These are phyloP conservation scores for Hephaestus fuliginosus DNA, from an alignment of 2,797 vertebrate genomes.

Conservation along the genomic window DNA sequence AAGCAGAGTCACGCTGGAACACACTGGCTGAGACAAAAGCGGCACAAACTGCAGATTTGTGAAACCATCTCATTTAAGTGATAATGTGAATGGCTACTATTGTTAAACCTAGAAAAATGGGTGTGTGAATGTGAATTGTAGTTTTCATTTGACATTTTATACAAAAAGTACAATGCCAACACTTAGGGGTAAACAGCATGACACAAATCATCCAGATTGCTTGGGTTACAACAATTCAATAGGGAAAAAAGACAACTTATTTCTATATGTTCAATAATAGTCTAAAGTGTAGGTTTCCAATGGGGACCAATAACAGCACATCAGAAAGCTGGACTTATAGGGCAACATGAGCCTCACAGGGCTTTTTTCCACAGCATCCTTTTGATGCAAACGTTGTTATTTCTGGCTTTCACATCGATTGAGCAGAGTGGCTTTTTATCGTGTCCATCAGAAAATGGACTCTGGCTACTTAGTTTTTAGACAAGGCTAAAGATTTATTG, in stretches of 20 bases:
- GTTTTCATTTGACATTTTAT: not conserved
- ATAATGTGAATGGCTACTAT: not conserved
- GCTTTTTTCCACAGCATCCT: slow-evolving; percentile 17
- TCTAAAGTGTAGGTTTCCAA: not conserved
- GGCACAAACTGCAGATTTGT: not conserved
- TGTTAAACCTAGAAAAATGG: not conserved
- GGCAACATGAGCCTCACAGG: slow-evolving; percentile 2
- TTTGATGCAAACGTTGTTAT: slow-evolving; percentile 26
- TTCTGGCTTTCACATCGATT: slow-evolving; percentile 54
- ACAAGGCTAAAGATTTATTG: slow-evolving; percentile 59
- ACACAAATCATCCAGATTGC: not conserved
- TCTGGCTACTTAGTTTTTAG: slow-evolving; percentile 31
- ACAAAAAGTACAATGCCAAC: not conserved
- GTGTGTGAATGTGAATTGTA: not conserved
- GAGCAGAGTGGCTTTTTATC: slow-evolving; percentile 53
- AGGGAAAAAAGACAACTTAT: no score
- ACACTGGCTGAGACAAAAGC: not conserved
- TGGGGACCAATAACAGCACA: not conserved
- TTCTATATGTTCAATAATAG: not conserved
- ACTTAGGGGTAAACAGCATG: not conserved
- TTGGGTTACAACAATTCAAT: not conserved
- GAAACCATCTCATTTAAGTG: not conserved
- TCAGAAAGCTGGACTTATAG: not conserved
- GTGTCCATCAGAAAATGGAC: slow-evolving; percentile 56
- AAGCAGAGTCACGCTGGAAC: not conserved